Base-by-base conservation (phyloP, 2,797 vertebrate species). In the Arremon brunneinucha region DNA sequence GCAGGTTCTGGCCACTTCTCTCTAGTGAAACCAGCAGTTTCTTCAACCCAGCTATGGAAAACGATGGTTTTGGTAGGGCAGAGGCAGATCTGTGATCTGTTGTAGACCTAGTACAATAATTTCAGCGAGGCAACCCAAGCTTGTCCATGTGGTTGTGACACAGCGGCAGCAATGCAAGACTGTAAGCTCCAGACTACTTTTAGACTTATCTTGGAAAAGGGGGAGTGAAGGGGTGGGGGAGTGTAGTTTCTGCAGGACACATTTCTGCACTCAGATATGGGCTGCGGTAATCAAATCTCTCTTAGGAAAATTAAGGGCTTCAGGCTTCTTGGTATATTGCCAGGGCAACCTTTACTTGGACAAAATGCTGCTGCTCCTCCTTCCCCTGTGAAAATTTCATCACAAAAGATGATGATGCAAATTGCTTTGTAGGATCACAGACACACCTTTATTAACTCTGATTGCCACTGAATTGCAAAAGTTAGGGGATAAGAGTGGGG, bases 381-480 rank as follows among this genome's bases (percentile, higher is more conserved):
- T 95, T 87, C 27, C 28, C 72, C 63, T 64, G 60, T 70, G 65
- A 94, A 96, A 94, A 94, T 93, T 95, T 94, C 91, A 89, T 96
- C 90, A 95, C 69, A 67, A 79, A 94, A 76, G 43, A 49, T 78
- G 83, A 94, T 94, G 91, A 93, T 93, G 91, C 69, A 97, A 95
- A 96, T 90, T 95, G 67, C 59, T 65, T 89, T 96, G 53, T 6
- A 94, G 90, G 68, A 88, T 56, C 83, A 86, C 41, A 76, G 83
- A 83, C 77, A 87, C 89, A 70, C 95, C 94, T 94, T 91, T 95
- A 84, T 86, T 94, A 95, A 76, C 34, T 94, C 35, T 79, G 84
- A 75, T 96, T 95, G 93, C 78, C 89, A 93, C 69, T 49, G 70
- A 84, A 82, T 95, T 97, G 90, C 94, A 91, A 96, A 96, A 96